Conservation (phyloP, 2,113 vertebrate genomes). For the Labeo catla region DNA sequence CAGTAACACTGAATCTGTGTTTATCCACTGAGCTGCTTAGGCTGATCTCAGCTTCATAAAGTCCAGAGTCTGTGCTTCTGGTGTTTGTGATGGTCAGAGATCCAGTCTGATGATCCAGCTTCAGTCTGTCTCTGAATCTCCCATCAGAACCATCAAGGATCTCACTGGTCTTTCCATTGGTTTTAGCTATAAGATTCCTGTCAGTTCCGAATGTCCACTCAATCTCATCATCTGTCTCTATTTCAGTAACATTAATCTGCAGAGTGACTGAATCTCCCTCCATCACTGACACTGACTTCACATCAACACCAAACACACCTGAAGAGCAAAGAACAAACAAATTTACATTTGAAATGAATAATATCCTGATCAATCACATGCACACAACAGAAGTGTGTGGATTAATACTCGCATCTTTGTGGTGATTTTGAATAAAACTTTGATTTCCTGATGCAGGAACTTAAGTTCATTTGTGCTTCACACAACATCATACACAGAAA, state of each 20-base stretch:
- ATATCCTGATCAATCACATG: too few relatives aligned
- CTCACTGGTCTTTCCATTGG: not conserved
- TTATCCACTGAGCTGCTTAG: too few relatives aligned
- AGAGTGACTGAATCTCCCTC: not conserved
- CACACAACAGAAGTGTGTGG: too few relatives aligned
- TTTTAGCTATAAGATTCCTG: not conserved
- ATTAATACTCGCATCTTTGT: too few relatives aligned
- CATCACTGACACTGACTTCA: not conserved
- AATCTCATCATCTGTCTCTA: not conserved
- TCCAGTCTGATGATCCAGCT: not conserved
- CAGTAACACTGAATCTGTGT: too few relatives aligned
- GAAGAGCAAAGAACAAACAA: not conserved
- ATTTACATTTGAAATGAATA: too few relatives aligned
- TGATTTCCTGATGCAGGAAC: too few relatives aligned
- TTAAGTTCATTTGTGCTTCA: too few relatives aligned
- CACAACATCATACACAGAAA: too few relatives aligned
- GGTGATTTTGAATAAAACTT: too few relatives aligned
- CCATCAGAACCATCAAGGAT: not conserved
- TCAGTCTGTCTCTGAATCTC: conserved; percentile 2
- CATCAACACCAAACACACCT: not conserved
- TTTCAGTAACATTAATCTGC: not conserved
- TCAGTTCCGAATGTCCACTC: not conserved
- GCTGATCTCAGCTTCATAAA: too few relatives aligned
- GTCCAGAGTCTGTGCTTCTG: not conserved
- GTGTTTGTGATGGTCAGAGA: too few relatives aligned